Conservation (phyloP, 2,888 invertebrate species). For the Rhaphigaster nebulosa region DNA sequence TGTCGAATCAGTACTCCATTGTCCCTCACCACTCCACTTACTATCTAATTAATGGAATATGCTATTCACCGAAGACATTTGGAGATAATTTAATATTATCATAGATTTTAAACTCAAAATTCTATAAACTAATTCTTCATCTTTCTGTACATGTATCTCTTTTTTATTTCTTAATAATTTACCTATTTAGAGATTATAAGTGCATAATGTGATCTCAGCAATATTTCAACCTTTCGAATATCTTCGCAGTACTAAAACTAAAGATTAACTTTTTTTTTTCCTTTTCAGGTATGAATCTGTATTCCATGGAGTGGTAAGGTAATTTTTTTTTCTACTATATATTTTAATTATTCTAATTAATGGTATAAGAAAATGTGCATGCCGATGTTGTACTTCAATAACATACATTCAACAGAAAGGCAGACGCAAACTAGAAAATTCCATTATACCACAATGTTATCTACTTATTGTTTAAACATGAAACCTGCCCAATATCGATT, state of each 20-base stretch:
- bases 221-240: too few relatives aligned
- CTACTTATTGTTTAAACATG: too few relatives aligned
- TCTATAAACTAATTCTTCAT: neutral
- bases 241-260: too few relatives aligned
- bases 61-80: neutral
- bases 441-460: too few relatives aligned
- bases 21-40: neutral
- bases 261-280: neutral
- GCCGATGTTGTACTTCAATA: neutral
- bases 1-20: neutral
- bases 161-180: too few relatives aligned
- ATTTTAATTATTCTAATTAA: neutral
- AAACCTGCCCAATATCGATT: too few relatives aligned
- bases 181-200: too few relatives aligned
- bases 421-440: too few relatives aligned
- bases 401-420: neutral
- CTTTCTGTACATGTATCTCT: neutral
- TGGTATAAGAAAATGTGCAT: neutral
- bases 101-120: neutral
- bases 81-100: neutral
- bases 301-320: neutral
- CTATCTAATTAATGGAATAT: neutral
- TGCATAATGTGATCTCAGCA: too few relatives aligned
- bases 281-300: neutral
- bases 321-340: neutral